phyloP scores from a whole-genome alignment of 2,797 vertebrate genomes.

The Chrosomus eos region DNA sequence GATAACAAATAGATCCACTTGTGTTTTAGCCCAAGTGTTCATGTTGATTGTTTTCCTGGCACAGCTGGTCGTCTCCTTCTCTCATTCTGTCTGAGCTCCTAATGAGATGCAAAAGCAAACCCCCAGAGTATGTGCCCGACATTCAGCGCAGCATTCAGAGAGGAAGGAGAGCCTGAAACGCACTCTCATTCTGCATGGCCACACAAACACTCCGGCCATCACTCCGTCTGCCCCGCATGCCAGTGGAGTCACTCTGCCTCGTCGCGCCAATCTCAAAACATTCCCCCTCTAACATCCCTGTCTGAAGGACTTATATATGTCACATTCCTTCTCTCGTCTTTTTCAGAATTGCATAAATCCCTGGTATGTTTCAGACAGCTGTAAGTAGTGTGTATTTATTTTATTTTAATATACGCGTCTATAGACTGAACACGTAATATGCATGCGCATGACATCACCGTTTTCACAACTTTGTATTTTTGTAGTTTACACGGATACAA shows the following conservation, averaged over 20 bases:
- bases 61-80: slow-evolving; percentile 27
- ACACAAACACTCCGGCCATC: slow-evolving; percentile 47
- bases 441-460: too few species aligned
- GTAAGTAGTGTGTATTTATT: background rate
- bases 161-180: slow-evolving; percentile 32
- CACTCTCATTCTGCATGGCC: slow-evolving; percentile 56
- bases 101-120: slow-evolving; percentile 58
- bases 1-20: slow-evolving; percentile 34
- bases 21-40: slow-evolving; percentile 34
- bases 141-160: slow-evolving; percentile 48
- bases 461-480: too few species aligned
- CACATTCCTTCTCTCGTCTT: too few species aligned
- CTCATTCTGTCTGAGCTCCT: slow-evolving; percentile 33
- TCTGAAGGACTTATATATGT: background rate
- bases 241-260: slow-evolving; percentile 29
- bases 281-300: background rate
- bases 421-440: too few species aligned
- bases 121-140: slow-evolving; percentile 30
- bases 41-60: slow-evolving; percentile 47
- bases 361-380: background rate
- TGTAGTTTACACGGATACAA: background rate
- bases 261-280: background rate
- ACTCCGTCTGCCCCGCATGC: slow-evolving; percentile 43
- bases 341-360: background rate
- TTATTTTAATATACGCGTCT: background rate